Conservation (phyloP, 2,113 vertebrate species). For the Sebastes fasciatus region DNA sequence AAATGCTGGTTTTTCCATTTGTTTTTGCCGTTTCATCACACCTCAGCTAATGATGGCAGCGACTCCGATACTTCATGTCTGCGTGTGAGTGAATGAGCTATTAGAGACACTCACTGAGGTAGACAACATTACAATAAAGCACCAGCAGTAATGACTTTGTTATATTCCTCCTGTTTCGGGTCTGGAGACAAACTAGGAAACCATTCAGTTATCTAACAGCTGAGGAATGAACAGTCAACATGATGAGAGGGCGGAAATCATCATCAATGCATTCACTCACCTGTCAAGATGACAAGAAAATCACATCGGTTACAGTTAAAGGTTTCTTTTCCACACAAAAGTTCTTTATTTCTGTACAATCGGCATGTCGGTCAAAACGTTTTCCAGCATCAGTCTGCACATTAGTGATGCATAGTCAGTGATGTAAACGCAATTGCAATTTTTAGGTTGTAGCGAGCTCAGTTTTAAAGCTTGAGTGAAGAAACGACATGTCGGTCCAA, state of each 20-base stretch:
- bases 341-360: background rate
- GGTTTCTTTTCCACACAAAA: background rate
- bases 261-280: background rate
- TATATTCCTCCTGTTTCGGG: conserved; percentile 22
- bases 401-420: background rate
- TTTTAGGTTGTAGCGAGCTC: too few relatives aligned
- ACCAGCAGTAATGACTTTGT: conserved; percentile 36
- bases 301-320: background rate
- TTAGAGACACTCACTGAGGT: conserved; percentile 18
- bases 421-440: background rate
- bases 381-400: background rate
- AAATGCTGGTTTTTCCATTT: conserved; percentile 56
- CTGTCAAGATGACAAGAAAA: background rate
- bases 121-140: conserved; percentile 47
- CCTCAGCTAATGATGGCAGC: conserved; percentile 40
- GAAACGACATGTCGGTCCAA: background rate
- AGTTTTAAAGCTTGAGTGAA: too few relatives aligned
- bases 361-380: background rate
- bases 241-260: background rate
- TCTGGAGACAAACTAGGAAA: conserved; percentile 26
- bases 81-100: conserved; percentile 38
- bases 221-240: conserved; percentile 15
- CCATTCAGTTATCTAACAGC: conserved; percentile 2
- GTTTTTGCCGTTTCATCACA: conserved; percentile 47
- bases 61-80: conserved; percentile 25